Percentiles rank a stretch among this genome's conserved stretches.
Evolutionary conservation across 2,113 vertebrate species (phyloP).

Genomic region (Laterallus jamaicensis): DNA sequence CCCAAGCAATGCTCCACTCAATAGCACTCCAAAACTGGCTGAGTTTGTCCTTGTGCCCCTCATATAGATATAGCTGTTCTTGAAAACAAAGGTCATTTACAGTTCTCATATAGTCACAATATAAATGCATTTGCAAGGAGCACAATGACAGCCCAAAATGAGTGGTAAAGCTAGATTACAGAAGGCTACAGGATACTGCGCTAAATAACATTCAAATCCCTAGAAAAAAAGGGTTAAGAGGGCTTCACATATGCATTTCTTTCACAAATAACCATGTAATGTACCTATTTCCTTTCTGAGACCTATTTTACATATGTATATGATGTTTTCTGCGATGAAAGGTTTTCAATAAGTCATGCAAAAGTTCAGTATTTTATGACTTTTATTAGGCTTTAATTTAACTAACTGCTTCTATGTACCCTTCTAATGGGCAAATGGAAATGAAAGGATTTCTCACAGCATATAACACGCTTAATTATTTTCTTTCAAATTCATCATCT

Average conservation of each 20-base stretch:
- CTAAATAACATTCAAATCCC: neutral
- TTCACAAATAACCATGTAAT: neutral
- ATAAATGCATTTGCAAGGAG: neutral
- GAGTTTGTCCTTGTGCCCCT: neutral
- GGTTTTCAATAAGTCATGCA: neutral
- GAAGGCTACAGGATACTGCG: neutral
- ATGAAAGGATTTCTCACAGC: neutral
- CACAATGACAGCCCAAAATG: neutral
- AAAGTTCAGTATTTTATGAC: neutral
- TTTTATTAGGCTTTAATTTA: slow-evolving; percentile 37
- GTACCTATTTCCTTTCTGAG: neutral
- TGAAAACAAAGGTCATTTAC: neutral
- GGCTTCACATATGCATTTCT: neutral
- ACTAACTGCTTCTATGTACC: neutral
- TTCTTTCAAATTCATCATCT: neutral
- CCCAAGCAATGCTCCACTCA: neutral
- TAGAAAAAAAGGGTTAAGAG: fast-evolving
- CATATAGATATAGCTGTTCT: neutral
- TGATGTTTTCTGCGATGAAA: neutral
- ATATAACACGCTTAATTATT: neutral
- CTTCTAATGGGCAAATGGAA: neutral
- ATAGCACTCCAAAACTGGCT: neutral
- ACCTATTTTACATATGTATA: neutral
- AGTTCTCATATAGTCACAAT: neutral
- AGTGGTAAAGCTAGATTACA: neutral